Evolutionary conservation across 2,888 invertebrate genomes (phyloP), one percentile per base, ranked within the genome.

Genomic region (Cephus pygmeus): DNA sequence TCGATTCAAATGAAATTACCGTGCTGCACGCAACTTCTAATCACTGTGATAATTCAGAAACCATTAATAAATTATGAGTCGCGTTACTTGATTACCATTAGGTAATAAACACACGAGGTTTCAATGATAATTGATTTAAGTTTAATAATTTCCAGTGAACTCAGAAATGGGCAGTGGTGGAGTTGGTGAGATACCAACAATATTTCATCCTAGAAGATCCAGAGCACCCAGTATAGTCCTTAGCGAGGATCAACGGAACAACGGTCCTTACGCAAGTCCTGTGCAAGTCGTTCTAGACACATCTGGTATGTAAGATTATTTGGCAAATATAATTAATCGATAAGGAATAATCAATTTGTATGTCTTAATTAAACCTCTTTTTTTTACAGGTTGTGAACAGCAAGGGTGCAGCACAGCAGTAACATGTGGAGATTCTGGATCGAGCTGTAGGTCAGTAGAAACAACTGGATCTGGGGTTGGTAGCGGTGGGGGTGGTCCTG

Each of bases 201-300:
- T 91, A 84, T 91, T 90, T 84, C 91, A 91, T 81, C 91, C 91
- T 40, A 87, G 88, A 81, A 87, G 90, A 80, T 89, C 88, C 76
- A 87, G 88, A 79, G 85, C 88, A 34, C 88, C 90, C 69, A 87
- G 87, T 79, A 87, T 90, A 35, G 84, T 88, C 69, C 86, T 88
- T 77, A 87, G 83, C 76, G 91, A 91, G 75, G 89, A 88, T 78
- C 89, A 89, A 73, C 85, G 83, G 73, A 84, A 80, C 73, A 86
- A 86, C 80, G 87, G 87, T 15, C 80, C 85, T 12, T 87, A 85
- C 78, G 83, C 85, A 36, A 86, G 83, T 81, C 84, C 87, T 73
- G 84, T 87, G 35, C 88, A 88, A 84, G 84, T 85, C 77, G 85
- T 85, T 23, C 82, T 85, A 74, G 88, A 88, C 33, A 83, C 84